phyloP scores from a whole-genome alignment of 2,113 vertebrate genomes.

The Lycocorax pyrrhopterus region DNA sequence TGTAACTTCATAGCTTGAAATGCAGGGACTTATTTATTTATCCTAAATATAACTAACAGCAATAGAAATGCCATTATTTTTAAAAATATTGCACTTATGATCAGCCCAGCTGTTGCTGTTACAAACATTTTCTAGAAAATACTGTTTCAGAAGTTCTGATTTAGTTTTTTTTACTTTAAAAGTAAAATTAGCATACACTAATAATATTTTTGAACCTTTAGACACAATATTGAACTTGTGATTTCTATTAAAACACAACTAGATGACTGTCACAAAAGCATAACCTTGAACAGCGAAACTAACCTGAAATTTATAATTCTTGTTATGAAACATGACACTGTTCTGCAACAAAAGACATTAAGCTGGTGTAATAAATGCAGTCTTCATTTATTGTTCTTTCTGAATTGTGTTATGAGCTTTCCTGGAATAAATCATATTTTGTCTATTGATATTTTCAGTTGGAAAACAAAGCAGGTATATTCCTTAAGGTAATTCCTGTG shows the following conservation, averaged over 20 bases:
- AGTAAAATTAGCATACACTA: not conserved
- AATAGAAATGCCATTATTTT: not conserved
- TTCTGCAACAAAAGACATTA: not conserved
- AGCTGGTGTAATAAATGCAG: not conserved
- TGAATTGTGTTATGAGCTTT: not conserved
- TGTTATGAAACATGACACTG: not conserved
- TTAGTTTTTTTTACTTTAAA: not conserved
- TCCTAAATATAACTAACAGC: conserved; percentile 24
- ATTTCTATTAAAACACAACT: not conserved
- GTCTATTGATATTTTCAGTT: not conserved
- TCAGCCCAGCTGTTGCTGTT: not conserved
- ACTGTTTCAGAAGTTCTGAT: not conserved
- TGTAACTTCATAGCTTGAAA: not conserved
- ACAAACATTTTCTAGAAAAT: not conserved
- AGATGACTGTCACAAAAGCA: not conserved
- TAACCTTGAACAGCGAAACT: not conserved
- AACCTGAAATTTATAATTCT: not conserved
- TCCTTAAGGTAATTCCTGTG: not conserved
- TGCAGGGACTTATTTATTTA: not conserved
- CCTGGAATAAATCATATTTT: not conserved
- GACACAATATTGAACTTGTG: not conserved
- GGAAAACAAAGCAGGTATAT: not conserved
- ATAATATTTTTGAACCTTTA: not conserved
- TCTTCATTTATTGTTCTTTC: not conserved
- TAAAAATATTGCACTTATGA: not conserved